phyloP scores from a whole-genome alignment of 2,888 invertebrate genomes.

The Holacanthella duospinosa region DNA sequence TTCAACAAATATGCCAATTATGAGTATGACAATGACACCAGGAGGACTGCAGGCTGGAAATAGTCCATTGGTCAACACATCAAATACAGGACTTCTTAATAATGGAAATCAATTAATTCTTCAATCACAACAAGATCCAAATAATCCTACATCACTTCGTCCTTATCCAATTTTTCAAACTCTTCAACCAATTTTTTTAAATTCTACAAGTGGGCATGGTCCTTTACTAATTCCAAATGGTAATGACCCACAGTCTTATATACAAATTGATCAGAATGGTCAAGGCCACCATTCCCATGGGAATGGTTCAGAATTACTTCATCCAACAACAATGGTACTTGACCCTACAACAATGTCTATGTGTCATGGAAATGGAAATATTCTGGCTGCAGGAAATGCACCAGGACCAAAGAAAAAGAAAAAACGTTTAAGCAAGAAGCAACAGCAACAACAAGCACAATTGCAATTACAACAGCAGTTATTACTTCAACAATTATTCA shows the following conservation, averaged over 20 bases:
- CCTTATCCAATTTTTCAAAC: constrained; percentile 37
- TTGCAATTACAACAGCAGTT: constrained; percentile 39
- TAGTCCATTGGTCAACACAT: constrained; percentile 3
- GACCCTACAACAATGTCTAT: constrained; percentile 22
- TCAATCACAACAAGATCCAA: not conserved
- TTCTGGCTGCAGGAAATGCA: not conserved
- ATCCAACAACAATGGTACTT: constrained; percentile 33
- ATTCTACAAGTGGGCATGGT: constrained; percentile 27
- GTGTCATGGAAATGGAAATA: not conserved
- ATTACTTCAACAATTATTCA: constrained; percentile 36
- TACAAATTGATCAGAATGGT: constrained; percentile 28
- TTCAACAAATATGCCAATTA: not conserved
- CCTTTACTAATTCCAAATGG: constrained; percentile 30
- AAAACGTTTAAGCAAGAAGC: constrained; percentile 37
- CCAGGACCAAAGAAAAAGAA: constrained; percentile 34
- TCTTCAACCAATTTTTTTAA: constrained; percentile 34
- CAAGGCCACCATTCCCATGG: not conserved
- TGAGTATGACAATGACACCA: not conserved
- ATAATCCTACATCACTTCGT: constrained; percentile 10
- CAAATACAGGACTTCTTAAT: not conserved
- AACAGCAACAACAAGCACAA: constrained; percentile 40
- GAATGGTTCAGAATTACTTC: constrained; percentile 6
- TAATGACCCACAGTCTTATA: constrained; percentile 32
- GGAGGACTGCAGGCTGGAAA: not conserved
- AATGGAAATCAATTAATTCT: constrained; percentile 5